Conservation (phyloP, 1,140 invertebrate species). For the Bicyclus anynana region DNA sequence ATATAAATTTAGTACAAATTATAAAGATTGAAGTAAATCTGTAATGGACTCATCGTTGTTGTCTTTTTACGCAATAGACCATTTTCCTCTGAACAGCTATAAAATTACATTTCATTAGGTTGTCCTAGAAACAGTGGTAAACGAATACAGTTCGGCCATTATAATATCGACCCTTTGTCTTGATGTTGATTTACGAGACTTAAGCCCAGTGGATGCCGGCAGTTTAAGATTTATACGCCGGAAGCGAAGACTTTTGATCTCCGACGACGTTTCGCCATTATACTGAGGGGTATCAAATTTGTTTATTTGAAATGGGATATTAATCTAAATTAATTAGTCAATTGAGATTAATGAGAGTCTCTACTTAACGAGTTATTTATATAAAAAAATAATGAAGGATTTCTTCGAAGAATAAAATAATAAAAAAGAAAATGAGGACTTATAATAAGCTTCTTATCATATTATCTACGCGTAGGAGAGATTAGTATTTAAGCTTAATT, state of each 20-base stretch:
- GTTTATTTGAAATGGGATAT: slow-evolving; percentile 8
- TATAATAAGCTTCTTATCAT: too few relatives aligned
- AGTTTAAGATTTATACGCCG: slow-evolving; percentile 43
- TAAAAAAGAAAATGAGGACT: too few relatives aligned
- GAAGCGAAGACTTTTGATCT: slow-evolving; percentile 45
- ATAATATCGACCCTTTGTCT: slow-evolving; percentile 28
- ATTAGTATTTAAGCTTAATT: too few relatives aligned
- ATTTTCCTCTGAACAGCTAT: too few relatives aligned
- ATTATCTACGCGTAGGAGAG: too few relatives aligned
- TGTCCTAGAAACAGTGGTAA: not conserved
- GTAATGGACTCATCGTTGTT: too few relatives aligned
- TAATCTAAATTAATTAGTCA: not conserved
- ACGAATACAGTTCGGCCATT: not conserved
- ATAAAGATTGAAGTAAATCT: too few relatives aligned
- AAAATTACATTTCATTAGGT: not conserved
- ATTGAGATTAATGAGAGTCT: not conserved
- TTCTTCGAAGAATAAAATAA: too few relatives aligned
- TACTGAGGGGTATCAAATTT: slow-evolving; percentile 6
- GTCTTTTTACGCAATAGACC: too few relatives aligned
- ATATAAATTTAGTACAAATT: too few relatives aligned
- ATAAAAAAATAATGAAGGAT: too few relatives aligned
- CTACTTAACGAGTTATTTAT: too few relatives aligned
- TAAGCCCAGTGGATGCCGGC: slow-evolving; percentile 20
- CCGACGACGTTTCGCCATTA: slow-evolving; percentile 20
- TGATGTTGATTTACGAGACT: slow-evolving; percentile 29